phyloP scores from a whole-genome alignment of 2,113 vertebrate genomes.

The Zosterops pallidus region DNA sequence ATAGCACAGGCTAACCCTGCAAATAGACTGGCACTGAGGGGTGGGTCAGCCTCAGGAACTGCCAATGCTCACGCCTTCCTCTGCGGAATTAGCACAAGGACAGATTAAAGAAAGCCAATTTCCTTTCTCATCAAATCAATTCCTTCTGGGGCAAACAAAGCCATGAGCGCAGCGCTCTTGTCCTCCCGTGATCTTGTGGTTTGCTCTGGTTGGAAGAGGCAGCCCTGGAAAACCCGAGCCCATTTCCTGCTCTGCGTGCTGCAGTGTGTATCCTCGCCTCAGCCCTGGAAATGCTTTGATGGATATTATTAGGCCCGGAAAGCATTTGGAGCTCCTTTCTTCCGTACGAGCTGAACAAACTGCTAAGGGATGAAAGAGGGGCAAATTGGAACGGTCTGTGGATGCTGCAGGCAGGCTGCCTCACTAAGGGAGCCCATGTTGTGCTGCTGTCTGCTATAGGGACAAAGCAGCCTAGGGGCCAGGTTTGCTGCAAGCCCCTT shows the following conservation, averaged over 20 bases:
- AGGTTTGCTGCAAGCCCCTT: not conserved
- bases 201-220: constrained; percentile 48
- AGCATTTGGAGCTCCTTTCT: constrained; percentile 65
- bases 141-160: constrained; percentile 65
- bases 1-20: too few species aligned
- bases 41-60: constrained; percentile 5
- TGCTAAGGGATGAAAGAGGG: constrained; percentile 48
- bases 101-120: constrained; percentile 66
- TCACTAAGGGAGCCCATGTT: not conserved
- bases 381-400: constrained; percentile 55
- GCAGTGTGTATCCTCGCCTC: constrained; percentile 47
- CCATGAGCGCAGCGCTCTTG: not conserved
- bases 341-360: constrained; percentile 47
- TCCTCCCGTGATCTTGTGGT: constrained; percentile 57
- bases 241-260: constrained; percentile 60
- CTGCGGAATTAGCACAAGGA: constrained; percentile 63
- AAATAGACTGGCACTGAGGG: not conserved
- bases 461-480: not conserved
- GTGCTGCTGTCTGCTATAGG: fast-evolving
- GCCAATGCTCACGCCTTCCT: constrained; percentile 42
- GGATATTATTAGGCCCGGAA: constrained; percentile 74
- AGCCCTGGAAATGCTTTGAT: constrained; percentile 72
- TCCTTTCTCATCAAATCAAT: constrained; percentile 68
- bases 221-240: constrained; percentile 36
- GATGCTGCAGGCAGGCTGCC: not conserved